These are phyloP conservation scores for Entomobrya multifasciata DNA, from an alignment of 2,888 invertebrate species.

Conservation along the genomic window DNA sequence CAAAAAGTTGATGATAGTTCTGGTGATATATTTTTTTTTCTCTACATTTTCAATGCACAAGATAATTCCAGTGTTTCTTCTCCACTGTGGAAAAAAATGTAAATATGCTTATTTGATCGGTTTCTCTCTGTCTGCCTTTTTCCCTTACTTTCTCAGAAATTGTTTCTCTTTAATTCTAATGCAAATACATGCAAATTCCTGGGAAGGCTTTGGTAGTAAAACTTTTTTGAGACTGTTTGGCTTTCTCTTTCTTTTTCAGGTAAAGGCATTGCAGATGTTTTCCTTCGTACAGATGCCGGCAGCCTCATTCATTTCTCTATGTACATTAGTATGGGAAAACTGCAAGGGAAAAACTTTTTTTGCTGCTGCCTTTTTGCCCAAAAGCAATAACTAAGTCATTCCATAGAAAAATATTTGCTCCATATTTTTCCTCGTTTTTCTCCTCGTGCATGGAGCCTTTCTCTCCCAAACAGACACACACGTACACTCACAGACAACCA, in stretches of 20 bases:
- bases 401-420: no score
- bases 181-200: conserved; percentile 21
- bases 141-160: background rate
- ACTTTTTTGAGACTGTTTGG: no score
- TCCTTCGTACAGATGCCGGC: conserved; percentile 17
- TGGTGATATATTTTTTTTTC: background rate
- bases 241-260: background rate
- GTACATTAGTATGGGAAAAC: background rate
- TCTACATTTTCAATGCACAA: background rate
- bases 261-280: background rate
- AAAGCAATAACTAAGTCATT: no score
- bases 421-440: background rate
- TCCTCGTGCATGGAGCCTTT: background rate
- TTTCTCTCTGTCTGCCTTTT: background rate
- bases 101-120: background rate
- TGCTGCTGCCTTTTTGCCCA: no score
- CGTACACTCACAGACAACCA: background rate
- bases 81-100: background rate
- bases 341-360: no score
- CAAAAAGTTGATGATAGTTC: background rate
- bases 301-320: background rate
- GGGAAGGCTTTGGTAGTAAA: no score
- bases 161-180: background rate
- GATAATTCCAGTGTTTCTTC: background rate
- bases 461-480: background rate